phyloP scores from a whole-genome alignment of 2,113 vertebrate species.

The Hippocampus barbouri region DNA sequence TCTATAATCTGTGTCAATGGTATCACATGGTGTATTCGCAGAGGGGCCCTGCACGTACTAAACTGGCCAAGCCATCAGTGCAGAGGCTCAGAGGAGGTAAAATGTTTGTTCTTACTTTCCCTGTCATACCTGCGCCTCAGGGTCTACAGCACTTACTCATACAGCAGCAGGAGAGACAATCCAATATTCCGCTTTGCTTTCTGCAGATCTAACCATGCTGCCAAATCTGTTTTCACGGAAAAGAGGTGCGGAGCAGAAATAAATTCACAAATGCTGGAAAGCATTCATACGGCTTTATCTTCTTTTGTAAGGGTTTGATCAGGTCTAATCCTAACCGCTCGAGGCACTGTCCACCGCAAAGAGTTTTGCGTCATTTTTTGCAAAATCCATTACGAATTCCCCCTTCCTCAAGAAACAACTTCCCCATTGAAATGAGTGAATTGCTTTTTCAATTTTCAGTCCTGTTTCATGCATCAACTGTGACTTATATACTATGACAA shows the following conservation, averaged over 20 bases:
- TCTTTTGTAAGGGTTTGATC: slow-evolving; percentile 1
- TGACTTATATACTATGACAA: too few relatives aligned
- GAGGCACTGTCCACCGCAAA: not conserved
- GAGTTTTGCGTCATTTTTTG: not conserved
- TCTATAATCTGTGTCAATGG: slow-evolving; percentile 77
- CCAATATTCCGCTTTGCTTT: slow-evolving; percentile 46
- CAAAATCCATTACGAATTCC: not conserved
- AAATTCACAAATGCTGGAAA: slow-evolving; percentile 7
- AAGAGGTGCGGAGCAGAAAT: slow-evolving; percentile 26
- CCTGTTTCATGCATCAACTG: not conserved
- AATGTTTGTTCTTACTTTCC: slow-evolving; percentile 68
- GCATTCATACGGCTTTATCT: not conserved
- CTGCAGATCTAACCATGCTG: slow-evolving; percentile 24
- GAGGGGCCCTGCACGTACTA: slow-evolving; percentile 46
- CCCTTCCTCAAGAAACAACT: too few relatives aligned
- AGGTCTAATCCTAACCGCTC: not conserved
- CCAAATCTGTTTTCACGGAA: slow-evolving; percentile 36
- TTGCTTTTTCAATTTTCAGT: not conserved
- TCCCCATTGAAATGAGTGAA: too few relatives aligned
- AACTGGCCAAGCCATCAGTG: slow-evolving; percentile 57
- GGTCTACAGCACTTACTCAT: slow-evolving; percentile 55
- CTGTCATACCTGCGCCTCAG: slow-evolving; percentile 58
- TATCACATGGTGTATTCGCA: slow-evolving; percentile 67
- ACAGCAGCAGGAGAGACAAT: slow-evolving; percentile 47
- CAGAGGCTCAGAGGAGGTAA: slow-evolving; percentile 60